Base-by-base conservation (phyloP, 1,140 invertebrate species). In the Drosophila setifemur region DNA sequence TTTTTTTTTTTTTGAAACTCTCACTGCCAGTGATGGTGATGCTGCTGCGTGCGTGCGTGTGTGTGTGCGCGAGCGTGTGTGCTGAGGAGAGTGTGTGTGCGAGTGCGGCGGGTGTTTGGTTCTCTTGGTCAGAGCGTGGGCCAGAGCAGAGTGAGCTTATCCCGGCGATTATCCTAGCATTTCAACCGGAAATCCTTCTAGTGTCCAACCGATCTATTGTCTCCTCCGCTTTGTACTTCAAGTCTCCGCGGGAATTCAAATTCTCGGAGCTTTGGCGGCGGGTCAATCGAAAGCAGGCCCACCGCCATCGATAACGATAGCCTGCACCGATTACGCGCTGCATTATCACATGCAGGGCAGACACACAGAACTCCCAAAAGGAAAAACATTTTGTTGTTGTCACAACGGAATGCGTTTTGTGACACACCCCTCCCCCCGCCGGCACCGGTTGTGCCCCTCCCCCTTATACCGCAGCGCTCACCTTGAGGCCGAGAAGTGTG, bases 41-140 rank as follows among this genome's bases (percentile, higher is more conserved):
- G 16, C 50, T 21, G 52, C 28, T 31, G 44, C 63, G 28, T 49
- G 33, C 44, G 31, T 33, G 23, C 28, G 19, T 53, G 58, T 48
- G 49, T 48, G 43, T 37, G 55, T 39, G 12, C 14, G 31, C 29
- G 29, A 31, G 4, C 35, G 31, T 35, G n/a, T 49, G n/a, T 45
- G 16, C 50, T 21, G 52, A 21, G 26, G 44, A 63, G 28, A 44
- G 33, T 2, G 4, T 49, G 31, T 49, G 19, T 16, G 4, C 2
- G 19, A 25, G 31, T 37, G 47, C 31, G 31, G 31, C 29, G 29
- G 12, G 4, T 49, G 31, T 35, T 16, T 49, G 12, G 4, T 49
- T 21, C 23, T 16, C 35, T 37, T 14, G 5, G 16, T 33, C 31
- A n/a, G 25, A 29, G 2, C 7, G 8, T 6, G 12, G 16, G n/a